These are phyloP conservation scores for Drosophila mauritiana DNA, from an alignment of 1,140 invertebrate genomes.

Conservation along the genomic window DNA sequence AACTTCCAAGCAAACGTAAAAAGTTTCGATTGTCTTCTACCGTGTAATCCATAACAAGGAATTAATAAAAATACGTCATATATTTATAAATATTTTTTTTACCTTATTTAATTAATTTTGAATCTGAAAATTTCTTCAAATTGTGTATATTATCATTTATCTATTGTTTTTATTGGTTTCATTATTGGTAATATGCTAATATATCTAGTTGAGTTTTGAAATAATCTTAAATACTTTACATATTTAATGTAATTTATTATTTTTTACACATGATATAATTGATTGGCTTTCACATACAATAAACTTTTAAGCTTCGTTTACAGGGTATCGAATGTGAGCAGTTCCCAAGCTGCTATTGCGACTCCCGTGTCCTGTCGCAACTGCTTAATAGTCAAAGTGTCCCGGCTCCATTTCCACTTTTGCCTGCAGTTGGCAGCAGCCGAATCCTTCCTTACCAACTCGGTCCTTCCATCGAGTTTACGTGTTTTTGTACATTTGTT, in stretches of 20 bases:
- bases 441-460: slow-evolving; percentile 22
- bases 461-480: slow-evolving; percentile 53
- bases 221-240: too few species aligned
- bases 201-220: too few species aligned
- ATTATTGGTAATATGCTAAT: too few species aligned
- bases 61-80: background rate
- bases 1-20: slow-evolving; percentile 1
- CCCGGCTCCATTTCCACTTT: slow-evolving; percentile 49
- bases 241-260: too few species aligned
- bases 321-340: slow-evolving; percentile 20
- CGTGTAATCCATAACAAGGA: background rate
- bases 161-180: too few species aligned
- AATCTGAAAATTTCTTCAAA: too few species aligned
- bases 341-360: slow-evolving; percentile 32
- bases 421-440: slow-evolving; percentile 58
- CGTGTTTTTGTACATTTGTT: slow-evolving; percentile 83
- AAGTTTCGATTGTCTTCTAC: background rate
- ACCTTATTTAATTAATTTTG: too few species aligned
- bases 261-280: too few species aligned
- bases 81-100: too few species aligned
- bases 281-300: background rate
- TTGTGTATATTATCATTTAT: too few species aligned
- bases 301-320: background rate
- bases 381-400: slow-evolving; percentile 68
- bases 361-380: slow-evolving; percentile 34